Evolutionary conservation across 2,113 vertebrate genomes (phyloP).

Genomic region (Micronycteris hirsuta): DNA sequence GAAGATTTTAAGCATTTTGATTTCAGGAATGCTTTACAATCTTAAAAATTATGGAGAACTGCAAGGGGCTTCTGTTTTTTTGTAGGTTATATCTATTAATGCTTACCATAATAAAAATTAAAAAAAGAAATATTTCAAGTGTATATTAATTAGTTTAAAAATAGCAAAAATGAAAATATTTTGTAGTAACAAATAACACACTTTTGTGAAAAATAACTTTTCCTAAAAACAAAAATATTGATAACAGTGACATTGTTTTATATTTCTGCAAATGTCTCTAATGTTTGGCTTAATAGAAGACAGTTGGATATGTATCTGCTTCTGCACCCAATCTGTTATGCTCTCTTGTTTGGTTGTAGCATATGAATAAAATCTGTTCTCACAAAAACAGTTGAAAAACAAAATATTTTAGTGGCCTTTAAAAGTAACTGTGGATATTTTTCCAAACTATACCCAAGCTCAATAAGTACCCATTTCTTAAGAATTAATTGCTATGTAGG

Average conservation of each 20-base stretch:
- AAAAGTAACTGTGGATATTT: neutral
- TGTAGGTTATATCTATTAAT: neutral
- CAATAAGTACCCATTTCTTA: neutral
- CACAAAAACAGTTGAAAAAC: neutral
- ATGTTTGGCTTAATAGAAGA: neutral
- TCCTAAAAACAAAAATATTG: neutral
- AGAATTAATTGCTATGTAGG: neutral
- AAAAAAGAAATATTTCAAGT: constrained; percentile 1
- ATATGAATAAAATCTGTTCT: constrained; percentile 8
- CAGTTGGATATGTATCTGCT: neutral
- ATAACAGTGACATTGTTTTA: neutral
- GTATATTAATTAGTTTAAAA: neutral
- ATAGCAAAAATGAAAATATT: neutral
- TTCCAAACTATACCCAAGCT: neutral
- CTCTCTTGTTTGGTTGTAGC: neutral
- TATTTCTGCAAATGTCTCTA: neutral
- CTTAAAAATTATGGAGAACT: neutral
- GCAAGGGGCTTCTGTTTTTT: neutral
- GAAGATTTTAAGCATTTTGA: neutral
- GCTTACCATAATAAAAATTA: neutral
- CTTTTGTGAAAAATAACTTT: neutral
- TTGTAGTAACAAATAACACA: neutral
- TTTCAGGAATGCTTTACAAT: neutral
- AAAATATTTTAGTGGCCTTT: neutral
- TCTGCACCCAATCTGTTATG: neutral